Conservation (phyloP, 1,140 invertebrate species). For the Brachionus koreanus region DNA sequence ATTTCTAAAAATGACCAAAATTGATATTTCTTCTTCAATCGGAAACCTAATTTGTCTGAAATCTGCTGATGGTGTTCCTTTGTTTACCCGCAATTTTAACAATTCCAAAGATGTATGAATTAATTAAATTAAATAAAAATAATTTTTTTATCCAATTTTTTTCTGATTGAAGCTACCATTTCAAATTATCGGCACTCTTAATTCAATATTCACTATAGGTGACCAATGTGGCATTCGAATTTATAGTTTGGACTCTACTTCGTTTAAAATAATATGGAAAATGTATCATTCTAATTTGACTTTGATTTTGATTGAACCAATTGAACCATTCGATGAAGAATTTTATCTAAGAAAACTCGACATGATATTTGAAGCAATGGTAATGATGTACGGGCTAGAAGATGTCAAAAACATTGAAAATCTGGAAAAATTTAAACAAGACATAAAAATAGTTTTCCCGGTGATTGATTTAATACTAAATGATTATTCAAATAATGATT, state of each 20-base stretch:
- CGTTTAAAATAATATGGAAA: slow-evolving; percentile 71
- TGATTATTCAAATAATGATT: not conserved
- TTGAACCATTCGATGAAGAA: slow-evolving; percentile 53
- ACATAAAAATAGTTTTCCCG: slow-evolving; percentile 5
- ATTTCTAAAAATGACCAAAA: not conserved
- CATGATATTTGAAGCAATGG: slow-evolving; percentile 69
- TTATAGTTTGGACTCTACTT: slow-evolving; percentile 65
- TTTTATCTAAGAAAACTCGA: slow-evolving; percentile 63
- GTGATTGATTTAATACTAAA: slow-evolving; percentile 32
- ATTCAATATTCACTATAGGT: slow-evolving; percentile 78
- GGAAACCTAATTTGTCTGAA: not conserved
- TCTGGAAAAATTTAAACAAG: slow-evolving; percentile 69
- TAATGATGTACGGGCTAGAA: slow-evolving; percentile 72
- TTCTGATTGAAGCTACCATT: slow-evolving; percentile 67
- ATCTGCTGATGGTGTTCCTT: not conserved
- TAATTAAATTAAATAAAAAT: not conserved
- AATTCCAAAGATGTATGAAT: not conserved
- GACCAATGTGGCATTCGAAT: slow-evolving; percentile 68
- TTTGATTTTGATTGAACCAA: slow-evolving; percentile 56
- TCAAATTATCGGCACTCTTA: slow-evolving; percentile 72
- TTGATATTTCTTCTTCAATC: not conserved
- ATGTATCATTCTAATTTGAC: slow-evolving; percentile 64
- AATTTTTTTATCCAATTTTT: slow-evolving; percentile 44
- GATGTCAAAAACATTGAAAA: slow-evolving; percentile 71
- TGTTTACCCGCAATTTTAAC: slow-evolving; percentile 11